phyloP scores from a whole-genome alignment of 2,888 invertebrate genomes.

The Ernsta delagoae region DNA sequence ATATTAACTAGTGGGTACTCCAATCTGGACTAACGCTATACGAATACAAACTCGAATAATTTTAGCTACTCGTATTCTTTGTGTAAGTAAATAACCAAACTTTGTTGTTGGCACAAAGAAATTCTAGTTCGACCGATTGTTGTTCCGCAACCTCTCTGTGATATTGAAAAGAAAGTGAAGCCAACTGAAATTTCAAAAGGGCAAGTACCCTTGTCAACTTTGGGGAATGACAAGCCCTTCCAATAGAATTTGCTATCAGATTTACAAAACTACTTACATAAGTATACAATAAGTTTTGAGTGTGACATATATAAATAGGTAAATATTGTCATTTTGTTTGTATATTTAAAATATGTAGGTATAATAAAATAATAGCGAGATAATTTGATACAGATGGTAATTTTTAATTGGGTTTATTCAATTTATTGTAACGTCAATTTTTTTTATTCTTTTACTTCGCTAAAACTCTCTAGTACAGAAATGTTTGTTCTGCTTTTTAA shows the following conservation, averaged over 20 bases:
- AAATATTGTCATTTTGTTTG: neutral
- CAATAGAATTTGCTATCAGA: slow-evolving; percentile 17
- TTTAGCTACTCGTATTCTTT: neutral
- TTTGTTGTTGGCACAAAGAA: slow-evolving; percentile 3
- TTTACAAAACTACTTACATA: slow-evolving; percentile 15
- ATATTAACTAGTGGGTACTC: too few species aligned
- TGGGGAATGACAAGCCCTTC: slow-evolving; percentile 20
- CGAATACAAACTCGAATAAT: neutral
- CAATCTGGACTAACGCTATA: neutral
- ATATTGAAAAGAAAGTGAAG: slow-evolving; percentile 28
- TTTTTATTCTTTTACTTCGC: too few species aligned
- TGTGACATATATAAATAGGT: neutral
- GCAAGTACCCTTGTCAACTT: slow-evolving; percentile 29
- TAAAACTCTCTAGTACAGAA: too few species aligned
- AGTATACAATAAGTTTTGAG: slow-evolving; percentile 7
- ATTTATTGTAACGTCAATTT: too few species aligned
- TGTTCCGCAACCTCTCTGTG: neutral
- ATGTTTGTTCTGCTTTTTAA: too few species aligned
- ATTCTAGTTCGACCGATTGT: slow-evolving; percentile 5
- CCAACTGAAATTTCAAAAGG: slow-evolving; percentile 27
- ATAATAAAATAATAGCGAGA: neutral
- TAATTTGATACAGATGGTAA: neutral
- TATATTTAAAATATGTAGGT: neutral
- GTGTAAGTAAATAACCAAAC: slow-evolving; percentile 3
- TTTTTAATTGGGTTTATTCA: neutral